Conservation (phyloP, 2,888 invertebrate species). For the Dicyrtomina minuta region DNA sequence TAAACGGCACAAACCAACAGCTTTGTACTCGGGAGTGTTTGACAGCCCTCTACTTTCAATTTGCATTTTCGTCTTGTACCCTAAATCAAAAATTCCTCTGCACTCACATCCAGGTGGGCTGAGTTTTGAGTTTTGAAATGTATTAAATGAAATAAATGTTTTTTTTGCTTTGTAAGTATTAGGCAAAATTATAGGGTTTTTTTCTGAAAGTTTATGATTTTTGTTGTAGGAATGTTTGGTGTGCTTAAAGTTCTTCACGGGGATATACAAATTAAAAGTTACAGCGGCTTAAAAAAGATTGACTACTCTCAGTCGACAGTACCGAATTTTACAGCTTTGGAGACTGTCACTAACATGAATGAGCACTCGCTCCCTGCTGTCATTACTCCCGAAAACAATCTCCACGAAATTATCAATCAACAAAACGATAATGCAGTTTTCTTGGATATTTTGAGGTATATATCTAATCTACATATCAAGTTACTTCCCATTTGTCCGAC, state of each 20-base stretch:
- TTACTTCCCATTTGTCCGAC: not conserved
- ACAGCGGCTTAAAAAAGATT: slow-evolving; percentile 36
- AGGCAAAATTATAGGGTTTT: too few species aligned
- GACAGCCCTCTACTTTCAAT: slow-evolving; percentile 42
- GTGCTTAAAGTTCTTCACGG: slow-evolving; percentile 47
- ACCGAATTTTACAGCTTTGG: slow-evolving; percentile 34
- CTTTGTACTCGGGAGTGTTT: slow-evolving; percentile 42
- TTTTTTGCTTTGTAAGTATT: too few species aligned
- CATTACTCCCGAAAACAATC: slow-evolving; percentile 44
- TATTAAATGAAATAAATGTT: not conserved
- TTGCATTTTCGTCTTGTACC: slow-evolving; percentile 47
- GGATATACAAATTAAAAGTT: slow-evolving; percentile 41
- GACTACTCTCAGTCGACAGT: slow-evolving; percentile 30
- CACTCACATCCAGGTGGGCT: slow-evolving; percentile 48
- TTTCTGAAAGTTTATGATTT: too few species aligned
- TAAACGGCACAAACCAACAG: slow-evolving; percentile 23
- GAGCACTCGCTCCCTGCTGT: slow-evolving; percentile 35
- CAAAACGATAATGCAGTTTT: slow-evolving; percentile 46
- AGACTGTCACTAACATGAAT: slow-evolving; percentile 28
- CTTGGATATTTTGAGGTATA: slow-evolving; percentile 47
- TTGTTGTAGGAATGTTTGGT: slow-evolving; percentile 49
- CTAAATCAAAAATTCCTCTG: slow-evolving; percentile 44
- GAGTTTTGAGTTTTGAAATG: too few species aligned
- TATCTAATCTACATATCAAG: not conserved
- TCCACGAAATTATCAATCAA: slow-evolving; percentile 46